Evolutionary conservation across 2,797 vertebrate genomes (phyloP).

Genomic region (Parauchenoglanis punctatus): DNA sequence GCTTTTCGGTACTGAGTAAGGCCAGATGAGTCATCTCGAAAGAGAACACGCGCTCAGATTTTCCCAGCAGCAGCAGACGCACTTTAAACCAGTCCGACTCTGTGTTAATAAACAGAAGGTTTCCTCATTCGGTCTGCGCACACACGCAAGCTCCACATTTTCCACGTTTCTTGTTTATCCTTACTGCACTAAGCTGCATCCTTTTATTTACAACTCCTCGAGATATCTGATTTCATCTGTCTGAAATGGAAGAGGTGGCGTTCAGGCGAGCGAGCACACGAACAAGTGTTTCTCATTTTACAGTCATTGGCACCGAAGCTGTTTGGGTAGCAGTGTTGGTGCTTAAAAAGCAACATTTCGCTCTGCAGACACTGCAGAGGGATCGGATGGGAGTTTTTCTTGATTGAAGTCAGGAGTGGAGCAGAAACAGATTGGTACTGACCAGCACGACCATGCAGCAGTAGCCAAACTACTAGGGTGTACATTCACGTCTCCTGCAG

Average conservation of each 20-base stretch:
- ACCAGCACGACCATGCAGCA: background rate
- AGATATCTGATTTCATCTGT: slow-evolving; percentile 19
- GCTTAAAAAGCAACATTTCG: slow-evolving; percentile 2
- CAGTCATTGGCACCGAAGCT: slow-evolving; percentile 11
- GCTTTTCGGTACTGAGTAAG: slow-evolving; percentile 11
- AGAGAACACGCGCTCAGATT: slow-evolving; percentile 34
- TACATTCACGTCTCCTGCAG: background rate
- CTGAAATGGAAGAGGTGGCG: background rate
- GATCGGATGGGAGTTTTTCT: background rate
- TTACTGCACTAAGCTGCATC: slow-evolving; percentile 30
- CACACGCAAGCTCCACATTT: slow-evolving; percentile 42
- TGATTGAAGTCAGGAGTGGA: slow-evolving; percentile 18
- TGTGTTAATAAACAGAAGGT: slow-evolving; percentile 41
- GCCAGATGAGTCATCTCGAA: slow-evolving; percentile 49
- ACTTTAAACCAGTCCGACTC: slow-evolving; percentile 27
- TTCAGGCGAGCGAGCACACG: background rate
- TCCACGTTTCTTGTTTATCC: slow-evolving; percentile 33
- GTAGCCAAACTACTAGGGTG: background rate
- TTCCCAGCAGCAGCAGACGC: slow-evolving; percentile 44
- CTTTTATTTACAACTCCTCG: slow-evolving; percentile 20
- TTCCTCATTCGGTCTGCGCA: slow-evolving; percentile 17
- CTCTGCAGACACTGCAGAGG: background rate
- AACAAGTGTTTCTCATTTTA: slow-evolving; percentile 42
- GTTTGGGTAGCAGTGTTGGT: slow-evolving; percentile 16
- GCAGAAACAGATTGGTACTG: slow-evolving; percentile 14